Conservation (phyloP, 1,140 invertebrate species). For the Caerostris darwini region DNA sequence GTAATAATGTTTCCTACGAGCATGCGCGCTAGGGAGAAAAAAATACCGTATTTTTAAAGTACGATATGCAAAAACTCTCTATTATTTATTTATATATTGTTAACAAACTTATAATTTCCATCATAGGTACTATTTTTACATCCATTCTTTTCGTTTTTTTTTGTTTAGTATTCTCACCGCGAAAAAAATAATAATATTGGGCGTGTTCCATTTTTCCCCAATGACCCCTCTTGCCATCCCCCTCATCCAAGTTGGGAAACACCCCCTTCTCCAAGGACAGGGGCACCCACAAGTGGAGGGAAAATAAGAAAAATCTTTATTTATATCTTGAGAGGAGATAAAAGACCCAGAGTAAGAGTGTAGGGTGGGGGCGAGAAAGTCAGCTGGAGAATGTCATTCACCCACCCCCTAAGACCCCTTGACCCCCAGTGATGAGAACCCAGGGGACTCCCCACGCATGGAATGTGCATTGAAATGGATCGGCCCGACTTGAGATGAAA, state of each 20-base stretch:
- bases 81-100: too few species aligned
- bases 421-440: constrained; percentile 44
- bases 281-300: not conserved
- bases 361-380: constrained; percentile 20
- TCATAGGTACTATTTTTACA: not conserved
- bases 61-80: too few species aligned
- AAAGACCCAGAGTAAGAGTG: not conserved
- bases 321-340: constrained; percentile 65
- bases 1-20: too few species aligned
- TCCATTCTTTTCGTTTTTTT: not conserved
- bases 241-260: not conserved
- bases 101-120: too few species aligned
- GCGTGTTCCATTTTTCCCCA: constrained; percentile 8
- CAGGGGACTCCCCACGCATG: constrained; percentile 2
- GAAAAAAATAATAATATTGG: not conserved
- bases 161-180: not conserved
- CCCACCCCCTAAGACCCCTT: constrained; percentile 37
- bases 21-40: too few species aligned
- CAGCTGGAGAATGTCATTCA: constrained; percentile 74
- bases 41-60: too few species aligned
- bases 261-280: not conserved
- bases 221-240: not conserved
- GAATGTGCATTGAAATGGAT: constrained; percentile 16
- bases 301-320: constrained; percentile 33
- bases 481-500: not conserved